Percentiles rank a stretch among this genome's conserved stretches.
Conservation (phyloP, 2,113 vertebrate species). For the Amphilophus citrinellus region DNA sequence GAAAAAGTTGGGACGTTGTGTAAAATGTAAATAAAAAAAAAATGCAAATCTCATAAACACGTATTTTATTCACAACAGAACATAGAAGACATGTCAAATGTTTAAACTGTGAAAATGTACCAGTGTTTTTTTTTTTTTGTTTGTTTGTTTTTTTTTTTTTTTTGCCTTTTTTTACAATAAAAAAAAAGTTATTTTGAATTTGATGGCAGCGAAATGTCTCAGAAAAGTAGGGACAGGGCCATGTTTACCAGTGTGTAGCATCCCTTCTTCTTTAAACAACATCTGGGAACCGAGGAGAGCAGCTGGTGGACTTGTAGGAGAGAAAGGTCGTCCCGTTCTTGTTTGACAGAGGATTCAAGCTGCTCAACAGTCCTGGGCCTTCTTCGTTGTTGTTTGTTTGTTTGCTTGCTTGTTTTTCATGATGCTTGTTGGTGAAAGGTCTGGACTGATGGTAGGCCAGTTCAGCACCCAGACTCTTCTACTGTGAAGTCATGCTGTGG, state of each 20-base stretch:
- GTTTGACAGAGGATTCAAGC: background rate
- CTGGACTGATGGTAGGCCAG: background rate
- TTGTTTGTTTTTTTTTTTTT: too few relatives aligned
- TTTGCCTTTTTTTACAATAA: too few relatives aligned
- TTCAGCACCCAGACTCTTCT: background rate
- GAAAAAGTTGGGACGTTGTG: background rate
- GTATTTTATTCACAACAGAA: too few relatives aligned
- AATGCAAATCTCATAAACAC: background rate
- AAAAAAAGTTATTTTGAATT: background rate
- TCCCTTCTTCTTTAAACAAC: background rate
- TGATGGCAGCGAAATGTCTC: background rate
- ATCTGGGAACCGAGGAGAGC: background rate
- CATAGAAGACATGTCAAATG: too few relatives aligned
- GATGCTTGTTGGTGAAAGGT: background rate
- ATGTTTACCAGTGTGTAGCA: background rate
- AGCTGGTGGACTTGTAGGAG: background rate
- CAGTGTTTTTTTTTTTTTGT: too few relatives aligned
- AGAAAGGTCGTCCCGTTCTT: background rate
- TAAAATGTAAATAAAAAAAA: background rate
- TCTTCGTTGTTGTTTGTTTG: background rate
- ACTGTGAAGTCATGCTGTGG: background rate
- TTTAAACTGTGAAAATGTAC: too few relatives aligned
- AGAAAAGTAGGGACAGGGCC: background rate
- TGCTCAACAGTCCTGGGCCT: background rate
- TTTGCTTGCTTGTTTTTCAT: background rate